Conservation (phyloP, 92 coral and sea anemone genomes). For the Paragorgia papillata region DNA sequence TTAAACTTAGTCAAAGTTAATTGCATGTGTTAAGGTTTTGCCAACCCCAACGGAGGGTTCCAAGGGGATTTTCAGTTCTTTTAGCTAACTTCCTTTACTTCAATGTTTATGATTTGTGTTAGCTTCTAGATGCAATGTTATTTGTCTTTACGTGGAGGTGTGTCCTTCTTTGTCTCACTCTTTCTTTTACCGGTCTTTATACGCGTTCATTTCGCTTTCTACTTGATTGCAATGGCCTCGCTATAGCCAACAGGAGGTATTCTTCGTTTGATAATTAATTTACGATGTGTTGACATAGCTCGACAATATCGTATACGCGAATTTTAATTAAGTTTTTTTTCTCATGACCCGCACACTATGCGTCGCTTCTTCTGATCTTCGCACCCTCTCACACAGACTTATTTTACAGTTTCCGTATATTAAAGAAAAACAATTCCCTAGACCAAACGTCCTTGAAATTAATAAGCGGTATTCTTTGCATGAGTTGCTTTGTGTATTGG, state of each 20-base stretch:
- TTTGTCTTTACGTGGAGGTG: background rate
- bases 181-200: background rate
- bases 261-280: slow-evolving; percentile 28
- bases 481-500: background rate
- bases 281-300: slow-evolving; percentile 44
- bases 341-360: slow-evolving; percentile 6
- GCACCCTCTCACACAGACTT: too few species aligned
- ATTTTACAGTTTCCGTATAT: too few species aligned
- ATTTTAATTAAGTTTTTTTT: slow-evolving; percentile 25
- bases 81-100: too few species aligned
- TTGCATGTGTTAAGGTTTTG: background rate
- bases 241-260: slow-evolving; percentile 16
- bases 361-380: too few species aligned
- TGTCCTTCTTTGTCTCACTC: slow-evolving; percentile 3
- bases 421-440: background rate
- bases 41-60: background rate
- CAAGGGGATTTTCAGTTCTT: background rate
- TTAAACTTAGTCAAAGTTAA: background rate
- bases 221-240: slow-evolving; percentile 7
- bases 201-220: slow-evolving; percentile 18
- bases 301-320: slow-evolving; percentile 26
- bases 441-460: background rate
- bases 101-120: background rate
- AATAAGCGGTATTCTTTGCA: background rate
- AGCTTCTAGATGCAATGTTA: background rate